These are phyloP conservation scores for Chrysolina haemoptera DNA, from an alignment of 2,888 invertebrate species.

Conservation along the genomic window DNA sequence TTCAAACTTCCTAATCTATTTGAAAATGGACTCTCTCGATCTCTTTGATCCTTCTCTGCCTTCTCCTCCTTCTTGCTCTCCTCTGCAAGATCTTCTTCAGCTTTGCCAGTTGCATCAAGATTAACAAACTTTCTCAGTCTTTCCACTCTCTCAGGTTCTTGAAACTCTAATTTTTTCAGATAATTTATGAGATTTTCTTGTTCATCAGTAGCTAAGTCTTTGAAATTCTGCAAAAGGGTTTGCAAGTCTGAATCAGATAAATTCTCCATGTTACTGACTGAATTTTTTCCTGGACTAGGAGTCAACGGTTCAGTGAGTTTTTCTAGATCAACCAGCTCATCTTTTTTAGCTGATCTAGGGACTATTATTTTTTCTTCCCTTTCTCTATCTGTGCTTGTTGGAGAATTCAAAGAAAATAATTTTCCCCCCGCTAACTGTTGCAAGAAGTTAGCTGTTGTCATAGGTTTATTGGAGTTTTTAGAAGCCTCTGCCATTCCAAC, in stretches of 20 bases:
- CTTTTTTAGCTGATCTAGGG: constrained; percentile 34
- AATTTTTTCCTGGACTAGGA: constrained; percentile 52
- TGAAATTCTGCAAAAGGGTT: constrained; percentile 84
- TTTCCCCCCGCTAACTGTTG: constrained; percentile 59
- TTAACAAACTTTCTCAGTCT: constrained; percentile 84
- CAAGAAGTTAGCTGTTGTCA: constrained; percentile 72
- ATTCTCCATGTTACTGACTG: constrained; percentile 75
- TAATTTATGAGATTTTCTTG: constrained; percentile 88
- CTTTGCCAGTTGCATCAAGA: constrained; percentile 65
- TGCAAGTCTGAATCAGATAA: constrained; percentile 87
- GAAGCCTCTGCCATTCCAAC: constrained; percentile 80
- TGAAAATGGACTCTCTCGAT: constrained; percentile 69
- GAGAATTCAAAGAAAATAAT: background rate
- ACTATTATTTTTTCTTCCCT: constrained; percentile 39
- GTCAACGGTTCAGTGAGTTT: constrained; percentile 51
- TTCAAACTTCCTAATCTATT: constrained; percentile 68
- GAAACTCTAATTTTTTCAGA: constrained; percentile 84
- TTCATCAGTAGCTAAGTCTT: constrained; percentile 85
- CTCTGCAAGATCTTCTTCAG: constrained; percentile 57
- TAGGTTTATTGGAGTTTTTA: constrained; percentile 70
- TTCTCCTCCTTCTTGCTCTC: constrained; percentile 43
- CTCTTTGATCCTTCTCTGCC: constrained; percentile 22
- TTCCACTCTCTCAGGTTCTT: constrained; percentile 84
- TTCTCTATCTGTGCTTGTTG: constrained; percentile 30
- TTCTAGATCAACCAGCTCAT: constrained; percentile 42